Conservation (phyloP, 2,113 vertebrate genomes). For the Coptodon bakossiorum region DNA sequence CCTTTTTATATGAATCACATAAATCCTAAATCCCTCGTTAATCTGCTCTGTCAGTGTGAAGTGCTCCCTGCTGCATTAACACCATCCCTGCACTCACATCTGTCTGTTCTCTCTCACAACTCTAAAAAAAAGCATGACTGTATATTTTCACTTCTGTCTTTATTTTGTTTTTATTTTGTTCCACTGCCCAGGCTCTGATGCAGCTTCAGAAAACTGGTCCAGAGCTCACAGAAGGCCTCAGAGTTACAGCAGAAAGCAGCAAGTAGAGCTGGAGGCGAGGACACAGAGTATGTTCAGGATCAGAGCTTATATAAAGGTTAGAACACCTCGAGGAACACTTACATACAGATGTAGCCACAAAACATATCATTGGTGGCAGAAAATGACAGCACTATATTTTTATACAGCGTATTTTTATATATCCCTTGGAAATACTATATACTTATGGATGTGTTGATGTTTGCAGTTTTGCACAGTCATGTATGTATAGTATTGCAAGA, state of each 20-base stretch:
- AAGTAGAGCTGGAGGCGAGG: neutral
- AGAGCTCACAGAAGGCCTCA: neutral
- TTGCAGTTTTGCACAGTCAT: neutral
- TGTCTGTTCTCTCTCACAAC: neutral
- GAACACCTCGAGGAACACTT: neutral
- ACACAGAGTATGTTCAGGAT: neutral
- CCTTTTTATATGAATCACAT: neutral
- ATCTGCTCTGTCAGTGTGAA: neutral
- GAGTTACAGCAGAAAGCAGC: neutral
- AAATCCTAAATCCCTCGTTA: neutral
- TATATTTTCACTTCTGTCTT: neutral
- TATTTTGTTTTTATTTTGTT: neutral
- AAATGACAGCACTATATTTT: neutral
- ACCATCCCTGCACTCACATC: neutral
- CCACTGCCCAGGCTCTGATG: neutral
- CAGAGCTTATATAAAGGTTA: neutral
- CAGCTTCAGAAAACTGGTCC: neutral
- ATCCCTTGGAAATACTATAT: neutral
- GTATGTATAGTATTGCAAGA: neutral
- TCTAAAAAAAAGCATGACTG: neutral
- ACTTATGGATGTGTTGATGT: neutral
- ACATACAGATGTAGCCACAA: neutral
- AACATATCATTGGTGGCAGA: neutral
- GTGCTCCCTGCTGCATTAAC: neutral
- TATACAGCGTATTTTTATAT: neutral